phyloP scores from a whole-genome alignment of 1,140 invertebrate species.

The Olivierus martensii region DNA sequence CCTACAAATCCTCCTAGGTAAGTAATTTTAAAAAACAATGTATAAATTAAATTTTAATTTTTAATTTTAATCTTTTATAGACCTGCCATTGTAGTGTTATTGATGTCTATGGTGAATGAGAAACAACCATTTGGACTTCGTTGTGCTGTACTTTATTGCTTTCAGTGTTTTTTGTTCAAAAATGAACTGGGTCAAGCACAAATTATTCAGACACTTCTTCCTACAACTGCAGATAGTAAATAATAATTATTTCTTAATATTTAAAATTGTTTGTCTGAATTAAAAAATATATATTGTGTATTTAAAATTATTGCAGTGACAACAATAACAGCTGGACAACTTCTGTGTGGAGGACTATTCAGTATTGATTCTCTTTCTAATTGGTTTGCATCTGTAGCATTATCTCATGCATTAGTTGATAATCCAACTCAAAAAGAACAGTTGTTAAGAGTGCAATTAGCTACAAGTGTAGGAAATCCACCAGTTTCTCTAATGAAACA shows the following conservation, averaged over 20 bases:
- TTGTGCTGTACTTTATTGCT: slow-evolving; percentile 92
- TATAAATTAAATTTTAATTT: slow-evolving; percentile 4
- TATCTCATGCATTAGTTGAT: slow-evolving; percentile 81
- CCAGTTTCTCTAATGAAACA: slow-evolving; percentile 80
- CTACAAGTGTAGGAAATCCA: slow-evolving; percentile 64
- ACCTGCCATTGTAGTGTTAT: slow-evolving; percentile 80
- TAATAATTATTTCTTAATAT: neutral
- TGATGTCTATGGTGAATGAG: slow-evolving; percentile 99
- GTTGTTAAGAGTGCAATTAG: slow-evolving; percentile 77
- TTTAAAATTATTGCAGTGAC: slow-evolving; percentile 25
- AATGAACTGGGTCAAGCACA: slow-evolving; percentile 79
- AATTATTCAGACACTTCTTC: slow-evolving; percentile 80
- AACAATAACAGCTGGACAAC: slow-evolving; percentile 53
- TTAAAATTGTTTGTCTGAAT: neutral
- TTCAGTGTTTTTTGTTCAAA: slow-evolving; percentile 88
- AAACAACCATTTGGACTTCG: slow-evolving; percentile 85
- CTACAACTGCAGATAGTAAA: slow-evolving; percentile 57
- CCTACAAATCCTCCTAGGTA: slow-evolving; percentile 77
- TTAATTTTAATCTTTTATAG: slow-evolving; percentile 30
- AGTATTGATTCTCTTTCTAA: slow-evolving; percentile 83
- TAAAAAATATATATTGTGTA: neutral
- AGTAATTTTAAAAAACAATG: slow-evolving; percentile 1
- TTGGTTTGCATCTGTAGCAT: slow-evolving; percentile 87
- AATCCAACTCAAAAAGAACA: slow-evolving; percentile 82
- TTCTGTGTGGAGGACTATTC: slow-evolving; percentile 89